Base-by-base conservation (phyloP, 2,888 invertebrate genomes). In the Balanococcus diminutus region DNA sequence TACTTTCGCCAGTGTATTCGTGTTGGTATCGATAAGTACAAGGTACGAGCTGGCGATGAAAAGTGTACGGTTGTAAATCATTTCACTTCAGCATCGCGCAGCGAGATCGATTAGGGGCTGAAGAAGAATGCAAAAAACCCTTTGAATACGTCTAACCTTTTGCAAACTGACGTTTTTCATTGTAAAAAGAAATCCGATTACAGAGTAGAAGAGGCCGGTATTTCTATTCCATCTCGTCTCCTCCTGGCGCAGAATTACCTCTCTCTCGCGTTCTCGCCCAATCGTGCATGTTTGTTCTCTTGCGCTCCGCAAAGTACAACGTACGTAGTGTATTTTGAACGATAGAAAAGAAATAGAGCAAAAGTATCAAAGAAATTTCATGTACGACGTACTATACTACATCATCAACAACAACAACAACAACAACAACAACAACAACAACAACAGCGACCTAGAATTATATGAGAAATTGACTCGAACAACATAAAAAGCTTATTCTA, bases 401-500 rank as follows among this genome's bases (percentile, higher is more conserved):
- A 46, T 5, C 11, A 46, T 2, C 46, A 46, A 16, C 46, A 46
- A 14, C 46, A 16, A 46, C 46, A 16, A 46, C 46, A 16, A 46
- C n/a, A 14, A 16, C 46, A 16, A 36, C 46, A 16, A 46, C 46
- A 16, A 61, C 61, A 14, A 61, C 25, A 25, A 25, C 25, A 6
- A n/a, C 25, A 16, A 14, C 28, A 14, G 5, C 28, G 25, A 67
- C 67, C 67, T 25, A 67, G 28, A 67, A 67, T 67, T 67, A 67
- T 67, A 67, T 67, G 67, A 67, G 67, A 67, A 67, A 67, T 67
- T 67, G 67, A 67, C 67, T 67, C 28, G 67, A 28, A 28, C 67
- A 67, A 28, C n/a, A 9, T 67, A 79, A 79, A 79, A 36, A n/a
- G 5, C 36, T 79, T 36, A 79, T 36, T 79, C 36, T 79, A 79